These are phyloP conservation scores for Anas bernieri DNA, from an alignment of 2,797 vertebrate genomes.

Conservation along the genomic window DNA sequence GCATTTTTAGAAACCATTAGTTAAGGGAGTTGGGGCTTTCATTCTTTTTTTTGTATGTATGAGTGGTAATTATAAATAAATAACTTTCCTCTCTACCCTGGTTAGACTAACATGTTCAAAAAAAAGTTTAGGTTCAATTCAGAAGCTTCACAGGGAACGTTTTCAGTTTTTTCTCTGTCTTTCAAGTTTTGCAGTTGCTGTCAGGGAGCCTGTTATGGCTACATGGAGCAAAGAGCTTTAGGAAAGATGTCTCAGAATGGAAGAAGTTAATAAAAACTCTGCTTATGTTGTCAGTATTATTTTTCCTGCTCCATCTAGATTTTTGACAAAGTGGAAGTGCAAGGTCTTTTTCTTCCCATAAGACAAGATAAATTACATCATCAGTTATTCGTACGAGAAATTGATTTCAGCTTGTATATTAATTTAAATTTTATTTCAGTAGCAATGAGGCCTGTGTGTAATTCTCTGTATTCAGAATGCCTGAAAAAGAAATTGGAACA, in stretches of 20 bases:
- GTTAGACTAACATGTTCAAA: neutral
- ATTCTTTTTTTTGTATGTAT: neutral
- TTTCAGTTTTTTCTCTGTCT: neutral
- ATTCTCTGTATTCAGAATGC: slow-evolving; percentile 64
- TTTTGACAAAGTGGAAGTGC: neutral
- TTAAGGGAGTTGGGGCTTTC: slow-evolving; percentile 45
- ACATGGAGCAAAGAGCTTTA: neutral
- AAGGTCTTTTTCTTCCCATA: neutral
- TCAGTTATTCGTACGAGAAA: slow-evolving; percentile 34
- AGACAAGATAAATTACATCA: neutral
- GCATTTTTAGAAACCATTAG: slow-evolving; percentile 63
- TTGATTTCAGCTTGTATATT: slow-evolving; percentile 33
- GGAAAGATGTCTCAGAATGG: neutral
- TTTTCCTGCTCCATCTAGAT: neutral
- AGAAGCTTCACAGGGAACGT: neutral
- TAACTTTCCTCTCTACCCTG: neutral
- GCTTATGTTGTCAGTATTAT: neutral
- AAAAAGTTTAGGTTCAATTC: neutral
- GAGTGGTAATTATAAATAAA: slow-evolving; percentile 40
- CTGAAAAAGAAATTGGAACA: slow-evolving; percentile 50
- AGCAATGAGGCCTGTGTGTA: slow-evolving; percentile 44
- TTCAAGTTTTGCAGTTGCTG: neutral
- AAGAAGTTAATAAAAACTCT: neutral
- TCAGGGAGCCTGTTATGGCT: neutral
- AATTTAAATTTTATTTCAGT: slow-evolving; percentile 53